Evolutionary conservation across 1,140 invertebrate species (phyloP), one percentile per base, ranked within the genome.

Genomic region (Mercenaria mercenaria): DNA sequence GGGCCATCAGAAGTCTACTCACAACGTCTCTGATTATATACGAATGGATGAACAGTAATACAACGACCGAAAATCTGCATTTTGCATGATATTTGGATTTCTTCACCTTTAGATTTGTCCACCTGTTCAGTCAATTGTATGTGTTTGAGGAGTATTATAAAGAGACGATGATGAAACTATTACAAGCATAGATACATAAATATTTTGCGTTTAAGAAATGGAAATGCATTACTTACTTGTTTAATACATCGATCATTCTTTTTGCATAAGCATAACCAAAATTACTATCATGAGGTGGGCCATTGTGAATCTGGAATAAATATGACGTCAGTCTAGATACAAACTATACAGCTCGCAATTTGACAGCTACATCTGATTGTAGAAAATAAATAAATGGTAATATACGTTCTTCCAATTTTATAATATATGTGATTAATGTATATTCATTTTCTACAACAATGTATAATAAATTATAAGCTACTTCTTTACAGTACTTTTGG

Each of bases 221-320:
- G n/a, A n/a, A n/a, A n/a, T n/a, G n/a, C n/a, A n/a, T n/a, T n/a
- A 81, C 89, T 89, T 83, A 96, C 96, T 92, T 97, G 96, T 99
- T 99, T 90, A 98, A 97, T 61, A 99, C 96, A 96, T 99, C 99
- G 93, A 99, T 99, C 96, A 99, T 97, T 93, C 99, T 97, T 96
- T 99, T 99, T 0, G 99, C 99, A 96, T 99, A 99, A 92, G 99
- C 99, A 95, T 99, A 99, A 1, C 99, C 99, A 97, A 98, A 99
- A 96, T 99, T 99, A 2, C 99, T 99, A 6, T 97, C 95, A 96
- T 99, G 99, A 20, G 99, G 99, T 2, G 99, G 99, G 0, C 99
- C 99, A 96, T 99, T 98, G 93, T 99, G 99, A 6, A 84, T 99
- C 96, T 98, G 98, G 72, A 26, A 93, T 88, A 47, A 61, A n/a